Evolutionary conservation across 2,888 invertebrate genomes (phyloP), one percentile per base, ranked within the genome.

Genomic region (Drosophila siamana): DNA sequence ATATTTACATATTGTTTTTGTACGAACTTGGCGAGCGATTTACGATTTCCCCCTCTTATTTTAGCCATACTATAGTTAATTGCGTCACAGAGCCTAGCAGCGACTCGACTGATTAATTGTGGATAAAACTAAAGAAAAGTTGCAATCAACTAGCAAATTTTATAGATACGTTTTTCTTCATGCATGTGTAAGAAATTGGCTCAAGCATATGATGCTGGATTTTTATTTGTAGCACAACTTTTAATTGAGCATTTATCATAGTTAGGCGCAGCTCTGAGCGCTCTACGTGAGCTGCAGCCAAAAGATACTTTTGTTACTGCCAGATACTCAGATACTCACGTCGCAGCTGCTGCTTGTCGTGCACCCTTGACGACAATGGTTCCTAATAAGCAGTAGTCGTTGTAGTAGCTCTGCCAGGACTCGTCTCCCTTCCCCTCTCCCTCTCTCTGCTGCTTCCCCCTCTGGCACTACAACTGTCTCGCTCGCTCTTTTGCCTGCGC

Each of bases 381-480:
- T 5, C 30, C 54, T 71, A 73, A 73, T 70, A 62, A 68, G 69
- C 46, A 51, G 52, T 33, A 61, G 44, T 57, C 64, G 69, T 69
- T 40, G 38, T 44, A 28, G 47, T 15, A 26, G 57, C 51, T 8
- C 33, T 52, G 43, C 41, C 41, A 54, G 13, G 28, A 22, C 11
- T 2, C 40, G 36, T 3, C 33, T 28, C 7, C 13, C 44, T 26
- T 6, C n/a, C n/a, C 6, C 24, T n/a, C 30, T 9, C 11, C 6
- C 0, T 1, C n/a, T 11, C 5, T 19, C n/a, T 9, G 11, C 15
- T 22, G 8, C 7, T 11, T 9, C 19, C 5, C 60, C 50, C 6
- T 6, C 33, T 2, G 7, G 26, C 13, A 9, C n/a, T 9, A 7
- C 26, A n/a, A 50, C 24, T 16, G 40, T 46, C 36, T 13, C n/a